phyloP scores from a whole-genome alignment of 2,888 invertebrate genomes.

The Eupeodes luniger region DNA sequence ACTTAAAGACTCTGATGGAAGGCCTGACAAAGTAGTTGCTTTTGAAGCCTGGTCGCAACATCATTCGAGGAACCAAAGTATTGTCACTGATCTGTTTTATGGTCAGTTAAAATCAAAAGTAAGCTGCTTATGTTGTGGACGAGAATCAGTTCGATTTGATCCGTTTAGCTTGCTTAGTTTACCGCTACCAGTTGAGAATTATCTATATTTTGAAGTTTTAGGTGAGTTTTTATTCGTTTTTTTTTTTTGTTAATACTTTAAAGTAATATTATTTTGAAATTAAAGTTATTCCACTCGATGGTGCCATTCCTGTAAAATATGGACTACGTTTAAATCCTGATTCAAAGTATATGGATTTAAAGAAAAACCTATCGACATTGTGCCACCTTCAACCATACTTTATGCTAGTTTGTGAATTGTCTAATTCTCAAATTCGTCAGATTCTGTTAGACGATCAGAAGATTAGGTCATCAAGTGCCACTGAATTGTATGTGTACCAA shows the following conservation, averaged over 20 bases:
- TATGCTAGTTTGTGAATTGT: slow-evolving; percentile 89
- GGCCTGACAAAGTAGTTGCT: slow-evolving; percentile 90
- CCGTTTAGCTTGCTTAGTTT: slow-evolving; percentile 95
- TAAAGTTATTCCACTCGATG: slow-evolving; percentile 91
- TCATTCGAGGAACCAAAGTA: slow-evolving; percentile 91
- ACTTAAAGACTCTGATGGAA: slow-evolving; percentile 90
- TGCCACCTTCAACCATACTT: slow-evolving; percentile 87
- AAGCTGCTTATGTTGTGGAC: slow-evolving; percentile 92
- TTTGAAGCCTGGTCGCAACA: slow-evolving; percentile 94
- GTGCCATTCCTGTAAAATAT: slow-evolving; percentile 92
- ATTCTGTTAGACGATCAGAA: slow-evolving; percentile 85
- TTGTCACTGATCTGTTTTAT: slow-evolving; percentile 95
- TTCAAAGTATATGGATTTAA: slow-evolving; percentile 91
- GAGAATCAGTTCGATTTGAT: slow-evolving; percentile 95
- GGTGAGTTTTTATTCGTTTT: slow-evolving; percentile 84
- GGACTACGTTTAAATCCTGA: slow-evolving; percentile 93
- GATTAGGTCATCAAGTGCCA: slow-evolving; percentile 85
- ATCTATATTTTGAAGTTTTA: slow-evolving; percentile 90
- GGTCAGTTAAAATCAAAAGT: slow-evolving; percentile 95
- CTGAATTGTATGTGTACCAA: slow-evolving; percentile 89
- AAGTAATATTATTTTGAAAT: slow-evolving; percentile 49
- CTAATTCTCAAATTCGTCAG: slow-evolving; percentile 88
- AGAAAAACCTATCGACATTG: slow-evolving; percentile 88
- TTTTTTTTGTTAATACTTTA: neutral
- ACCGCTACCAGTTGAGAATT: slow-evolving; percentile 95